Evolutionary conservation across 2,797 vertebrate species (phyloP).

Genomic region (Phylloscopus collybita): DNA sequence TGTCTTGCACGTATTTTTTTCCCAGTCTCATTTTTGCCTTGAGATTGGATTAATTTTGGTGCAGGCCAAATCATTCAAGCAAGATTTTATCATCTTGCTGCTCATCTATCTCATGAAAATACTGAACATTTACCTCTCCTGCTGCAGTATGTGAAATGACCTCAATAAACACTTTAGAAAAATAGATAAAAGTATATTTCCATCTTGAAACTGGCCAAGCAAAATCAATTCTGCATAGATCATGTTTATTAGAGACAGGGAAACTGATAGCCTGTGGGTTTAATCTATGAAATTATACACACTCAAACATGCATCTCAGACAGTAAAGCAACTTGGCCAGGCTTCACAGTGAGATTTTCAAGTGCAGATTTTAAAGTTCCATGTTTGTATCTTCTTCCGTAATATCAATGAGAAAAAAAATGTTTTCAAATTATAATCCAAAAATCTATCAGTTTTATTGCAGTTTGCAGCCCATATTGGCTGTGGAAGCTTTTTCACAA

Average conservation of each 20-base stretch:
- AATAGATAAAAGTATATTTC: slow-evolving; percentile 18
- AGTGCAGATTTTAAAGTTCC: neutral
- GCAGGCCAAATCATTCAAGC: neutral
- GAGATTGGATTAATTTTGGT: neutral
- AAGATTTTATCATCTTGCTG: neutral
- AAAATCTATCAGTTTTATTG: neutral
- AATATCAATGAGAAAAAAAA: neutral
- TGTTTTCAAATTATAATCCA: neutral
- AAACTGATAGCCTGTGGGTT: slow-evolving; percentile 2
- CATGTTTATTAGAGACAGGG: slow-evolving; percentile 18
- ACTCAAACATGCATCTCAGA: neutral
- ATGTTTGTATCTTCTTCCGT: neutral
- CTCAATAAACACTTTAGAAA: neutral
- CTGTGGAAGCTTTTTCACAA: neutral
- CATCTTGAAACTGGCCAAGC: slow-evolving; percentile 38
- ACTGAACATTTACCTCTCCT: neutral
- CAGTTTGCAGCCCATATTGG: neutral
- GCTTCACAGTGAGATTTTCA: neutral
- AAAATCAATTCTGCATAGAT: slow-evolving; percentile 45
- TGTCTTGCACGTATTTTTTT: neutral
- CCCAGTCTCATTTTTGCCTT: neutral
- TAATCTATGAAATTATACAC: slow-evolving; percentile 28
- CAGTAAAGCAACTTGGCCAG: neutral
- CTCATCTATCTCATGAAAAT: neutral
- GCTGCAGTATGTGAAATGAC: neutral